Evolutionary conservation across 2,888 invertebrate species (phyloP).

Genomic region (Meghimatium bilineatum): DNA sequence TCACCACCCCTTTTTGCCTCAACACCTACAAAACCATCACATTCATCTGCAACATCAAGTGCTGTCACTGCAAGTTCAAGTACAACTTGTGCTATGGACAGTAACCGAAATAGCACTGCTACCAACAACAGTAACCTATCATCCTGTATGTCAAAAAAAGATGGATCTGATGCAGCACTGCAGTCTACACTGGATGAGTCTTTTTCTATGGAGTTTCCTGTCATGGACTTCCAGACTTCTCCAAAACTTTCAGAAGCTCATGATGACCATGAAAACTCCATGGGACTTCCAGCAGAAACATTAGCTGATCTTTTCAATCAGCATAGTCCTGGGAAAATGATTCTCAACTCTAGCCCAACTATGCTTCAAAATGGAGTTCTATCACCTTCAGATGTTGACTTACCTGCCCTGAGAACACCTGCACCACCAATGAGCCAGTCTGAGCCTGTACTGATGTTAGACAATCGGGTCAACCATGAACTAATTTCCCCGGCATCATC

Average conservation of each 20-base stretch:
- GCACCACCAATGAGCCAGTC: constrained; percentile 33
- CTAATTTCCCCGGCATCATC: constrained; percentile 6
- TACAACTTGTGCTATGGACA: constrained; percentile 17
- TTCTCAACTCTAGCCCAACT: constrained; percentile 39
- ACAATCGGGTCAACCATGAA: constrained; percentile 23
- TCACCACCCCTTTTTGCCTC: constrained; percentile 40
- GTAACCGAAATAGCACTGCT: background rate
- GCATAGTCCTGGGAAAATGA: constrained; percentile 47
- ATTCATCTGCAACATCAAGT: constrained; percentile 2
- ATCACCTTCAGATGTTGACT: constrained; percentile 48
- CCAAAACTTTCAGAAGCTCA: constrained; percentile 43
- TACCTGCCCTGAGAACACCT: constrained; percentile 46
- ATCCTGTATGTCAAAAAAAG: constrained; percentile 26
- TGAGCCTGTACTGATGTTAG: constrained; percentile 33
- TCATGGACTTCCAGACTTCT: constrained; percentile 47
- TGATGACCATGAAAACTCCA: constrained; percentile 42
- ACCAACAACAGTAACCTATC: constrained; percentile 9
- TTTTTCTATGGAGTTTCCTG: constrained; percentile 45
- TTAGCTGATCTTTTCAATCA: constrained; percentile 47
- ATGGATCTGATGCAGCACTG: constrained; percentile 13
- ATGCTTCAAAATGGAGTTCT: constrained; percentile 42
- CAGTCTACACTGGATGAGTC: constrained; percentile 44
- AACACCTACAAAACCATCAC: constrained; percentile 17
- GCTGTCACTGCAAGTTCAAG: background rate
- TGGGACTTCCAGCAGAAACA: constrained; percentile 43